A percentile compares a stretch with the other conserved stretches of the same genome.
Evolutionary conservation across 2,797 vertebrate species (phyloP).

Genomic region (Tauraco hartlaubi): DNA sequence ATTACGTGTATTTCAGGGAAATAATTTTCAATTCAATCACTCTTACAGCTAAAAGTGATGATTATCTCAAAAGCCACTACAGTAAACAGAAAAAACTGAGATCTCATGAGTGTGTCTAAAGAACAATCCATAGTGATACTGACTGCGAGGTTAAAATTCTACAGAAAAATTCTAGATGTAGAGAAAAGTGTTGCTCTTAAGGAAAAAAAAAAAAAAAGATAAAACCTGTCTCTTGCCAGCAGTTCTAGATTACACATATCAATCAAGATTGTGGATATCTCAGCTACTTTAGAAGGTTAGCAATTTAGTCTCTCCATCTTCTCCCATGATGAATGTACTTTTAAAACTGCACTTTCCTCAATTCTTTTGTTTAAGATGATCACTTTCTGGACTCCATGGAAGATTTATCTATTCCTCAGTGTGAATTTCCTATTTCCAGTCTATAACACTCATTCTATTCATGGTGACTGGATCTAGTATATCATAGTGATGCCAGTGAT

Average conservation of each 20-base stretch:
- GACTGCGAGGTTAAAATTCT: neutral
- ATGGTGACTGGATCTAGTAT: neutral
- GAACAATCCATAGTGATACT: neutral
- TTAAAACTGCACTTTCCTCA: neutral
- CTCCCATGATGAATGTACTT: neutral
- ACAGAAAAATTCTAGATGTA: neutral
- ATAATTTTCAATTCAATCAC: neutral
- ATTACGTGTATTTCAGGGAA: neutral
- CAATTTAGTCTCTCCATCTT: neutral
- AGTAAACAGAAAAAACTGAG: neutral
- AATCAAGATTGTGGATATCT: neutral
- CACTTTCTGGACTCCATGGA: neutral
- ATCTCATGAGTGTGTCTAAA: neutral
- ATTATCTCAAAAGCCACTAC: neutral
- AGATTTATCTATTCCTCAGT: neutral
- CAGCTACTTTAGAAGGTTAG: neutral
- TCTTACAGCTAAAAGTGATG: neutral
- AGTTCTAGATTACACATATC: neutral
- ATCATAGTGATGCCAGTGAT: neutral
- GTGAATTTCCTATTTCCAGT: conserved; percentile 1
- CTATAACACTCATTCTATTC: neutral
- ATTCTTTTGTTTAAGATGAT: neutral
- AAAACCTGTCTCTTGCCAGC: neutral
- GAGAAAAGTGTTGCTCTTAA: neutral
- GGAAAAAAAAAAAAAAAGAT: neutral